Conservation (phyloP, 2,113 vertebrate genomes). For the Psammodynastes pulverulentus region DNA sequence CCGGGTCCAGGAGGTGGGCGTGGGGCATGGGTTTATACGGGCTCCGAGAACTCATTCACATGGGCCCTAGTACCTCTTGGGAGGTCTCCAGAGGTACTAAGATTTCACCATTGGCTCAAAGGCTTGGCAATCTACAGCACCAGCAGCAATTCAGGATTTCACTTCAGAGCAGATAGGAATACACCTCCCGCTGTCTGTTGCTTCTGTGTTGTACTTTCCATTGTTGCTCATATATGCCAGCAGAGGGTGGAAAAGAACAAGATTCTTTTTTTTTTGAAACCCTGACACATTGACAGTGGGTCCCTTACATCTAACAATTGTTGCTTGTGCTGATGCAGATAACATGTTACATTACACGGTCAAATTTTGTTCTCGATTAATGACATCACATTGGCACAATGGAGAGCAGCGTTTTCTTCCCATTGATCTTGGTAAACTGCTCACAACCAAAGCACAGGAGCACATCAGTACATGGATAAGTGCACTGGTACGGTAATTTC, state of each 20-base stretch:
- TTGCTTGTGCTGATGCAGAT: constrained; percentile 11
- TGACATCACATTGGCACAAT: background rate
- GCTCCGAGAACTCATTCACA: too few species aligned
- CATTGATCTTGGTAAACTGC: background rate
- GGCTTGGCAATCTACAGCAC: background rate
- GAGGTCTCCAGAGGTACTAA: too few species aligned
- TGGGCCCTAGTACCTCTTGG: too few species aligned
- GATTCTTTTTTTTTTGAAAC: background rate
- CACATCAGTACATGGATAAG: background rate
- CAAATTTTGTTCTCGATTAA: background rate
- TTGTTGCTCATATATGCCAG: background rate
- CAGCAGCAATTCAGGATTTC: background rate
- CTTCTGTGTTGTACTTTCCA: background rate
- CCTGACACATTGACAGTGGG: rapidly evolving
- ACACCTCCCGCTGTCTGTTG: background rate
- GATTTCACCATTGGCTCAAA: too few species aligned
- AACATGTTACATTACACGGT: background rate
- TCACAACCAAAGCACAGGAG: background rate
- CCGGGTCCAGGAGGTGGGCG: too few species aligned
- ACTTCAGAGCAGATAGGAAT: background rate
- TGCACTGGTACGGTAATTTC: background rate
- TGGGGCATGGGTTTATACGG: too few species aligned
- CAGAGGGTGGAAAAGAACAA: background rate
- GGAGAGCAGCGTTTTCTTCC: background rate
- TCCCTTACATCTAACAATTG: background rate